Percentiles rank a stretch among this genome's conserved stretches.
These are phyloP conservation scores for Lasioglossum calceatum DNA, from an alignment of 2,888 invertebrate species.

Conservation along the genomic window DNA sequence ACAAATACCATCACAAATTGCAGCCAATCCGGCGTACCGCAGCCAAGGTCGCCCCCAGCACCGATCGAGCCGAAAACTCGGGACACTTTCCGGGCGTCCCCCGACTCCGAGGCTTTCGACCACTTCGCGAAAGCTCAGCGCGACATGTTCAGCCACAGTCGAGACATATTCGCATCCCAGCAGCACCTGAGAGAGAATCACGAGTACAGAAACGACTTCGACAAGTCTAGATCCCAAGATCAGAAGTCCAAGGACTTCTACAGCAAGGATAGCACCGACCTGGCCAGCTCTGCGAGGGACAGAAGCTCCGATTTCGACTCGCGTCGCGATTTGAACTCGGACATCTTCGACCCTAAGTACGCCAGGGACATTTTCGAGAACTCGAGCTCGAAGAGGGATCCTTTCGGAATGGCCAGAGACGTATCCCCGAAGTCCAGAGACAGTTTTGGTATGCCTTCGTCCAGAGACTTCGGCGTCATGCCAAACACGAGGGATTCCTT, in stretches of 20 bases:
- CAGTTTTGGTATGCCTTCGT: slow-evolving; percentile 83
- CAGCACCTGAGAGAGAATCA: slow-evolving; percentile 80
- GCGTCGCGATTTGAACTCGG: slow-evolving; percentile 79
- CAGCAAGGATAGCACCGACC: slow-evolving; percentile 79
- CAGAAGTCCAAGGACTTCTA: slow-evolving; percentile 78
- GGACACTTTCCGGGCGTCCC: slow-evolving; percentile 78
- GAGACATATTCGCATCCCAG: slow-evolving; percentile 81
- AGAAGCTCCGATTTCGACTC: slow-evolving; percentile 81
- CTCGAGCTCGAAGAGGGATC: slow-evolving; percentile 78
- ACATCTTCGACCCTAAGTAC: slow-evolving; percentile 82
- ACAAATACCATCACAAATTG: not conserved
- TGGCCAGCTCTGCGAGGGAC: slow-evolving; percentile 76
- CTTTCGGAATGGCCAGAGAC: slow-evolving; percentile 81
- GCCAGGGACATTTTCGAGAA: slow-evolving; percentile 83
- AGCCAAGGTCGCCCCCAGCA: slow-evolving; percentile 88
- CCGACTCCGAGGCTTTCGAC: slow-evolving; percentile 81
- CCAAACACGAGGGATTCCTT: slow-evolving; percentile 83
- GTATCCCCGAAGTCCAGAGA: slow-evolving; percentile 83
- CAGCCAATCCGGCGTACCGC: slow-evolving; percentile 85
- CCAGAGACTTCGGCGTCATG: slow-evolving; percentile 83
- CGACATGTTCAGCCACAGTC: slow-evolving; percentile 82
- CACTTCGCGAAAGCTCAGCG: slow-evolving; percentile 82
- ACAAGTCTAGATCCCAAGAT: slow-evolving; percentile 70
- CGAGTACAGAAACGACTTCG: slow-evolving; percentile 76
- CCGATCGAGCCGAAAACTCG: slow-evolving; percentile 87